Evolutionary conservation across 2,888 invertebrate species (phyloP), one percentile per base, ranked within the genome.

Genomic region (Eupsilia transversa): DNA sequence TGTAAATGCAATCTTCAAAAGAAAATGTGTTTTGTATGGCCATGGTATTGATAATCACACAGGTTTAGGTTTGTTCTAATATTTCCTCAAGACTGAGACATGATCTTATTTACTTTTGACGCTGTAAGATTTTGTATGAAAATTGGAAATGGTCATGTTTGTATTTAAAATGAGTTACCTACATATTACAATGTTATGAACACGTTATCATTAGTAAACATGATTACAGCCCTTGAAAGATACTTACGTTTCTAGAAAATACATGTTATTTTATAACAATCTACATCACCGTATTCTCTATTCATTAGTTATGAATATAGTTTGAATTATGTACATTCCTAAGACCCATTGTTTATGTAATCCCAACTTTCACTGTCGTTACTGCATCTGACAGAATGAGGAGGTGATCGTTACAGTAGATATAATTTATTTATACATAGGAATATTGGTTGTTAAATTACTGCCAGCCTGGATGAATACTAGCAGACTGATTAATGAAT

Each of bases 1-100:
- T 70, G 68, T 77, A 85, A 79, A 81, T 80, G 77, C 74, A 77
- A 81, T 77, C 73, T 82, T 80, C 77, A 78, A 82, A 75, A 77
- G 83, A 83, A 80, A 86, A 79, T 74, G 65, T 72, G 54, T 79
- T 75, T 71, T 60, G 66, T 65, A 52, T 38, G 35, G 46, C 52
- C n/a, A 66, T 38, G 73, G 57, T 64, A 64, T 83, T 77, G 59
- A 54, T 67, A 71, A 85, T 27, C 60, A 60, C 33, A 46, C 20
- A 56, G 59, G 59, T 43, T 66, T 23, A n/a, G 12, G 23, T 52
- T 72, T 77, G 9, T 80, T 65, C 17, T 23, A 38, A 30, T 52
- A 56, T 76, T 72, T 41, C 54, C 10, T 60, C 5, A 56, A 52
- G 4, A 43, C 54, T 59, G 14, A 75, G 20, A 70, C 17, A 52